Evolutionary conservation across 2,113 vertebrate genomes (phyloP).

Genomic region (Hippopotamus amphibius): DNA sequence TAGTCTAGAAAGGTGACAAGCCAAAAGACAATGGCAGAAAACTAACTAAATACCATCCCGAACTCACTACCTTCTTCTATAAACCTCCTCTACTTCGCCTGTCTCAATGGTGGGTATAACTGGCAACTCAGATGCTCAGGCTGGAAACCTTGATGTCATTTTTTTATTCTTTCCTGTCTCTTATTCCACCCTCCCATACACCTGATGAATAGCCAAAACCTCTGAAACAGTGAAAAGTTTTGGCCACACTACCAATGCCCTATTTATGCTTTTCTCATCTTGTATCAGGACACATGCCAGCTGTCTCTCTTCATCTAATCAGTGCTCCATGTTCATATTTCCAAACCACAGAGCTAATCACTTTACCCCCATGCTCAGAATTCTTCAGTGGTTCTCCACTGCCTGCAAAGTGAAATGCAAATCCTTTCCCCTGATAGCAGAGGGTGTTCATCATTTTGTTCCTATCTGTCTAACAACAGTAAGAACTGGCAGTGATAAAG

Average conservation of each 20-base stretch:
- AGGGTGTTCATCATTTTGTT: neutral
- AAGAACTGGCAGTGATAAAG: neutral
- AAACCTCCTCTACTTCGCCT: neutral
- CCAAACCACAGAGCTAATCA: neutral
- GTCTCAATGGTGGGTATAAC: too few species aligned
- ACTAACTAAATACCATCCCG: too few species aligned
- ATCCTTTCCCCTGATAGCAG: neutral
- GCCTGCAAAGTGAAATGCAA: neutral
- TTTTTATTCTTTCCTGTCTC: neutral
- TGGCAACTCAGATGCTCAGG: neutral
- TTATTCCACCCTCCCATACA: neutral
- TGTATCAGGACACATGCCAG: rapidly evolving
- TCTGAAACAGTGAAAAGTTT: neutral
- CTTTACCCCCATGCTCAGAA: neutral
- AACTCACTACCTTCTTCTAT: neutral
- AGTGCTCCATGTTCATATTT: neutral
- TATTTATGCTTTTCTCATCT: neutral
- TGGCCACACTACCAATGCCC: too few species aligned
- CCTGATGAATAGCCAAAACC: neutral
- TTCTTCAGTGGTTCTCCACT: neutral
- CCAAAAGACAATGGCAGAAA: neutral
- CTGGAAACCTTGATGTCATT: neutral
- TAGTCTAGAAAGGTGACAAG: conserved; percentile 32
- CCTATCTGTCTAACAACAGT: neutral
- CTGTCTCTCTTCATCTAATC: neutral